Evolutionary conservation across 2,113 vertebrate genomes (phyloP).

Genomic region (Bettongia penicillata): DNA sequence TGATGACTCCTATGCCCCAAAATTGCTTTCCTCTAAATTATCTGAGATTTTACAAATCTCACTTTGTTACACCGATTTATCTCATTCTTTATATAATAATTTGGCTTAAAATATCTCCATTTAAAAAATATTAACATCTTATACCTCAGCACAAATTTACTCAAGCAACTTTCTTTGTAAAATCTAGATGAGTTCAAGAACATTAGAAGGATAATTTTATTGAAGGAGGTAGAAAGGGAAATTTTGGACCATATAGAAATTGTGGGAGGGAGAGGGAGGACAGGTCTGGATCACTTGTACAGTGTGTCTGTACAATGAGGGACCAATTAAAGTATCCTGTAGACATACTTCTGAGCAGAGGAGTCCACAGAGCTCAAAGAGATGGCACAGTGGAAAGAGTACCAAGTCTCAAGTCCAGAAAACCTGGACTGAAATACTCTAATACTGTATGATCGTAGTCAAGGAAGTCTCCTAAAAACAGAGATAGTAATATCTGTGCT

Average conservation of each 20-base stretch:
- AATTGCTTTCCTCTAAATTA: neutral
- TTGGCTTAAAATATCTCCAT: neutral
- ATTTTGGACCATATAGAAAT: neutral
- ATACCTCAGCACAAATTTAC: neutral
- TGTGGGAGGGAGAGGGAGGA: neutral
- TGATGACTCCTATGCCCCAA: neutral
- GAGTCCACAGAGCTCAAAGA: neutral
- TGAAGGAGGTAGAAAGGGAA: neutral
- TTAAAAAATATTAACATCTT: neutral
- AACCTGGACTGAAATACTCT: neutral
- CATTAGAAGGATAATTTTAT: neutral
- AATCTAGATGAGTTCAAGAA: neutral
- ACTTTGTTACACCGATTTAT: neutral
- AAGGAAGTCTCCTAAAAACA: neutral
- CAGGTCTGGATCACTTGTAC: neutral
- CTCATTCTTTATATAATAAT: neutral
- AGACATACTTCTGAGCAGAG: neutral
- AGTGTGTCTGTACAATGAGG: neutral
- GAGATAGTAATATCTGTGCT: neutral
- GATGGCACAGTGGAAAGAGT: neutral
- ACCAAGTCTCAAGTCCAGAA: neutral
- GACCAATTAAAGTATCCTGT: neutral
- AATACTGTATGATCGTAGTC: neutral
- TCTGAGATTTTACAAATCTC: neutral
- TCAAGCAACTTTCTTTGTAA: neutral